Percentiles rank a stretch among this genome's conserved stretches.
Conservation (phyloP, 1,140 invertebrate species). For the Stegodyphus mimosarum region DNA sequence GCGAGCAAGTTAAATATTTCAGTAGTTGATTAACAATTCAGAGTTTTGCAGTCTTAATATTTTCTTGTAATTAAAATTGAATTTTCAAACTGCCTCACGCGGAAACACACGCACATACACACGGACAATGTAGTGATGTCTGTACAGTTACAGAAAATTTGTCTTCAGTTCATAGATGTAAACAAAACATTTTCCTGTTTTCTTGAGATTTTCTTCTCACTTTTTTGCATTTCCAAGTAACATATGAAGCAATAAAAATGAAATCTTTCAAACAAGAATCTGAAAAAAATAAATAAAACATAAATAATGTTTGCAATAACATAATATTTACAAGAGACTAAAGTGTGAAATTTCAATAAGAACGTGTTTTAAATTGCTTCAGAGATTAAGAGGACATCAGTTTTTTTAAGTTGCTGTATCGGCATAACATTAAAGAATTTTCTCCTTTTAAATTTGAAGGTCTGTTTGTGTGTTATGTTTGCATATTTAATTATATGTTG, state of each 20-base stretch:
- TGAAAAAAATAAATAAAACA: conserved; percentile 6
- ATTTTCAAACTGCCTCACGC: conserved; percentile 34
- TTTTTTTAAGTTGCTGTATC: no score
- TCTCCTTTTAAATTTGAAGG: no score
- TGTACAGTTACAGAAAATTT: conserved; percentile 38
- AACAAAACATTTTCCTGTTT: conserved; percentile 28
- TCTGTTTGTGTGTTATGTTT: no score
- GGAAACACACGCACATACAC: conserved; percentile 38
- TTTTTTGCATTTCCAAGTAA: neutral
- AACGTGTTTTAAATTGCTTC: no score
- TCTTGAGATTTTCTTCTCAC: neutral
- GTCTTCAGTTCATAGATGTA: conserved; percentile 14
- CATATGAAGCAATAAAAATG: neutral
- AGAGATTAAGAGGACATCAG: no score
- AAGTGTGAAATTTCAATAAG: no score
- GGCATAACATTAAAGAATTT: no score
- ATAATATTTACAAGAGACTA: no score
- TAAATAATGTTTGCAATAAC: neutral
- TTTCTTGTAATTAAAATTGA: neutral
- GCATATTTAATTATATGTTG: no score
- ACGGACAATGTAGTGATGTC: conserved; percentile 41
- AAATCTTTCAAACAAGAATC: conserved; percentile 29
- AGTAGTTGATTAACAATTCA: no score
- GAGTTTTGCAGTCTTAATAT: no score
- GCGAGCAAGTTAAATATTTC: no score